phyloP scores from a whole-genome alignment of 2,888 invertebrate species.

The Yponomeuta cagnagella region DNA sequence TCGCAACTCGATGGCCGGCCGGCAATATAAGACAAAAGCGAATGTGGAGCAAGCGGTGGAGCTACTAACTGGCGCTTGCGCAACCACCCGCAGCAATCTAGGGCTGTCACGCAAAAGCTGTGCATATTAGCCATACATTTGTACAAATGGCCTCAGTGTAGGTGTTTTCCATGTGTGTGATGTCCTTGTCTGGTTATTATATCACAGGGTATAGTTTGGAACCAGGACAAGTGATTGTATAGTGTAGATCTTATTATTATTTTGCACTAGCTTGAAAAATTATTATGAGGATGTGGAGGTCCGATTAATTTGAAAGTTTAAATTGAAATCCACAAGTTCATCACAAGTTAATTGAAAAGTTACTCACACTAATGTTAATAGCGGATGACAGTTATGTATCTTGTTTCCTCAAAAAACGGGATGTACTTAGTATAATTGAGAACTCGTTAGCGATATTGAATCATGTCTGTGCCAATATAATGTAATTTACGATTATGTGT shows the following conservation, averaged over 20 bases:
- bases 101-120: constrained; percentile 34
- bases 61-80: constrained; percentile 54
- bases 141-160: background rate
- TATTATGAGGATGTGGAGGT: background rate
- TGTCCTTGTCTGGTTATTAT: too few species aligned
- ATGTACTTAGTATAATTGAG: too few species aligned
- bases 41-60: constrained; percentile 67
- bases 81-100: constrained; percentile 40
- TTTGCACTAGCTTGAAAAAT: background rate
- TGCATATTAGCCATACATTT: background rate
- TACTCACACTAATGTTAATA: background rate
- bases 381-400: constrained; percentile 5
- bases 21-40: constrained; percentile 49
- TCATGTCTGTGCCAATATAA: background rate
- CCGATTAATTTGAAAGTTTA: background rate
- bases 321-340: background rate
- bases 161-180: too few species aligned
- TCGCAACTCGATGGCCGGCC: constrained; percentile 7
- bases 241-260: background rate
- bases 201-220: too few species aligned
- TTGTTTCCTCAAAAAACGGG: background rate
- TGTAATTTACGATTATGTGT: background rate
- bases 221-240: too few species aligned
- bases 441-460: background rate
- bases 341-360: background rate